phyloP scores from a whole-genome alignment of 2,888 invertebrate species.

The Campoletis raptor region DNA sequence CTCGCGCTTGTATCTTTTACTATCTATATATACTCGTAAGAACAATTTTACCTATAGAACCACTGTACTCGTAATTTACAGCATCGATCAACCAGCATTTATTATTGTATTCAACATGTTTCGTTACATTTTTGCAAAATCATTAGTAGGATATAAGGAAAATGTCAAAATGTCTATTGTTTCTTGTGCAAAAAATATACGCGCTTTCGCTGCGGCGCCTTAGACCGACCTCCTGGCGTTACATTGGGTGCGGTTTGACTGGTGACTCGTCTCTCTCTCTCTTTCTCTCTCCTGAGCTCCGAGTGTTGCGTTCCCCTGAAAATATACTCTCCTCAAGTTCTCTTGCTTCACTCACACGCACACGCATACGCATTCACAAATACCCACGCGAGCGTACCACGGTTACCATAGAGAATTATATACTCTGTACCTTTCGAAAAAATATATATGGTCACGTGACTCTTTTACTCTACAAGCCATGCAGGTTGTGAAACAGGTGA shows the following conservation, averaged over 20 bases:
- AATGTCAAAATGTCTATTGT: conserved; percentile 26
- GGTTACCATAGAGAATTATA: conserved; percentile 19
- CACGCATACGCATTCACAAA: conserved; percentile 7
- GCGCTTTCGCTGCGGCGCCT: conserved; percentile 68
- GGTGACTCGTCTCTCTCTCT: too few relatives aligned
- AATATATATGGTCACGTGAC: conserved; percentile 82
- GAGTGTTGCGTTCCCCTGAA: conserved; percentile 59
- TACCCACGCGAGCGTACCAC: conserved; percentile 8
- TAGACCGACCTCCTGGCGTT: conserved; percentile 76
- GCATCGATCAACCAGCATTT: background rate
- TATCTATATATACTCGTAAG: background rate
- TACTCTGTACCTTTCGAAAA: conserved; percentile 72
- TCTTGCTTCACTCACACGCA: conserved; percentile 46
- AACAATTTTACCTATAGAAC: conserved; percentile 18
- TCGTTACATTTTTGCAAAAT: background rate
- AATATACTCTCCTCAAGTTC: conserved; percentile 46
- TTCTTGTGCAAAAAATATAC: conserved; percentile 18
- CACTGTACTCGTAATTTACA: background rate
- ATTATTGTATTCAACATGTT: background rate
- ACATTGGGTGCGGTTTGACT: conserved; percentile 83
- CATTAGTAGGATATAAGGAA: background rate
- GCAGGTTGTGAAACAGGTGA: conserved; percentile 84
- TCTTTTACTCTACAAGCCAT: conserved; percentile 77
- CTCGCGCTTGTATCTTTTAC: conserved; percentile 2
- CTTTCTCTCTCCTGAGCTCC: conserved; percentile 58